Evolutionary conservation across 2,888 invertebrate species (phyloP).

Genomic region (Drosophila mercatorum): DNA sequence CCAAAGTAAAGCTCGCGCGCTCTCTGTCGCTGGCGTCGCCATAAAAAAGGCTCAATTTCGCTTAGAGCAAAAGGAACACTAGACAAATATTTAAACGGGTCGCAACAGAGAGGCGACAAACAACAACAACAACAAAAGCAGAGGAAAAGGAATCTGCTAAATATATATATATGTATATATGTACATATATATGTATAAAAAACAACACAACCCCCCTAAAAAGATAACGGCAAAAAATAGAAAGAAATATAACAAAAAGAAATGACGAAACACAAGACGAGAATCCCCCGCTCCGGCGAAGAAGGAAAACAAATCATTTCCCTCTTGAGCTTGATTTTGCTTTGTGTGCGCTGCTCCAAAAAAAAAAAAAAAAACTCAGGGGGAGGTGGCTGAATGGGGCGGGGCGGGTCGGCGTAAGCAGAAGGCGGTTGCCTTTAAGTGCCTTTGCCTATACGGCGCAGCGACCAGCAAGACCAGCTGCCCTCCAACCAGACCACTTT

Average conservation of each 20-base stretch:
- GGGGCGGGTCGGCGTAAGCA: constrained; percentile 2
- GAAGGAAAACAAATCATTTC: constrained; percentile 82
- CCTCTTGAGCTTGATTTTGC: constrained; percentile 81
- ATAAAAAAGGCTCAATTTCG: constrained; percentile 50
- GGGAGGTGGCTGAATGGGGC: neutral
- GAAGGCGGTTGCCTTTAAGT: constrained; percentile 54
- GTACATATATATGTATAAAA: constrained; percentile 10
- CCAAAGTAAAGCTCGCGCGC: neutral
- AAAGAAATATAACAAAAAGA: constrained; percentile 44
- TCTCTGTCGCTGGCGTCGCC: constrained; percentile 1
- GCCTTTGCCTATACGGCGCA: constrained; percentile 46
- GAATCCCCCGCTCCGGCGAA: constrained; percentile 48
- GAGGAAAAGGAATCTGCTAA: constrained; percentile 33
- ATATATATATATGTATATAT: constrained; percentile 4
- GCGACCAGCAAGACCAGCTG: constrained; percentile 15
- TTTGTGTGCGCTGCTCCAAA: constrained; percentile 56
- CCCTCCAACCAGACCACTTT: constrained; percentile 61
- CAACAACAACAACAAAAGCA: neutral
- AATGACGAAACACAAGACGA: constrained; percentile 50
- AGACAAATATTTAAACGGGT: constrained; percentile 80
- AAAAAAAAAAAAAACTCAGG: neutral
- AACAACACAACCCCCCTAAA: constrained; percentile 33
- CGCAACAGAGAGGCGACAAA: constrained; percentile 46
- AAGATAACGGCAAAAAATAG: constrained; percentile 47
- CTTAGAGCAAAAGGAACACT: constrained; percentile 56